Evolutionary conservation across 2,888 invertebrate genomes (phyloP).

Genomic region (Neocrepidodera transversa): DNA sequence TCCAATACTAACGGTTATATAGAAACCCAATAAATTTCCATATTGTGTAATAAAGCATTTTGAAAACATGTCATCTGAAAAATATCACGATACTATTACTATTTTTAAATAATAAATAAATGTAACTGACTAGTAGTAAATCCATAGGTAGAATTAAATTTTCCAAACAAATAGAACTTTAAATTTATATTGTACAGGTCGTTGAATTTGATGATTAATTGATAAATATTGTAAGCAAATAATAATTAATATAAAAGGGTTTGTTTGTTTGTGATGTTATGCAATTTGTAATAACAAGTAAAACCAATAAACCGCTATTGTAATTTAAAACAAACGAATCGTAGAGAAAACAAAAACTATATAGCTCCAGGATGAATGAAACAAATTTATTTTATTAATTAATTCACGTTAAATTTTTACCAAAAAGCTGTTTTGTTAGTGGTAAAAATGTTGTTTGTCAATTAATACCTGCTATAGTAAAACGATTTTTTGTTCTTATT

Average conservation of each 20-base stretch:
- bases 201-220: slow-evolving; percentile 23
- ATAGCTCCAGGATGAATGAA: background rate
- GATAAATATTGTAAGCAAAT: slow-evolving; percentile 19
- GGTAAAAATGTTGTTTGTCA: too few species aligned
- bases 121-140: slow-evolving; percentile 10
- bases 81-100: too few species aligned
- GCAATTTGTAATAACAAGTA: slow-evolving; percentile 14
- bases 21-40: too few species aligned
- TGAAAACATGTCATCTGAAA: too few species aligned
- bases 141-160: slow-evolving; percentile 8
- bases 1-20: too few species aligned
- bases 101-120: slow-evolving; percentile 9
- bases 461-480: too few species aligned
- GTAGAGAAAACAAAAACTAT: background rate
- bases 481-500: too few species aligned
- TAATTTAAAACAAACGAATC: background rate
- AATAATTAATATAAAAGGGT: slow-evolving; percentile 18
- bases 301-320: slow-evolving; percentile 9
- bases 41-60: too few species aligned
- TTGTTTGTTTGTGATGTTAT: slow-evolving; percentile 21
- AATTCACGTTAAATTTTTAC: too few species aligned
- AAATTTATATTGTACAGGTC: slow-evolving; percentile 1
- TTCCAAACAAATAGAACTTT: slow-evolving; percentile 14
- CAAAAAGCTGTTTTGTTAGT: too few species aligned
- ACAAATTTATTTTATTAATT: background rate